Conservation (phyloP, 2,113 vertebrate species). For the Macaca nemestrina region DNA sequence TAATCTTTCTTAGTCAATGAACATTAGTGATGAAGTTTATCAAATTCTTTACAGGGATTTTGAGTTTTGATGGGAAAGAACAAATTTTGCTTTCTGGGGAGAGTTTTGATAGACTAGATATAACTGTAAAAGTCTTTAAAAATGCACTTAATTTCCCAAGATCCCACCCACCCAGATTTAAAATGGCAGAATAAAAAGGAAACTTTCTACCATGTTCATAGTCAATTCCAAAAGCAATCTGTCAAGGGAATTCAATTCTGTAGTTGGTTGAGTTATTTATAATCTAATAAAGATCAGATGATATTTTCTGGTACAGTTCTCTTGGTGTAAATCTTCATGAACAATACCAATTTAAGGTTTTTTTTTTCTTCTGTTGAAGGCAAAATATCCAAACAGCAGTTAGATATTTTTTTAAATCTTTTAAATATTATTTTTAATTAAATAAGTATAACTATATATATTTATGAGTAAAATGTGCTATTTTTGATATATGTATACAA, state of each 20-base stretch:
- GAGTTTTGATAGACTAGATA: background rate
- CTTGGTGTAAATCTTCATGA: background rate
- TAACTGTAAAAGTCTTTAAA: background rate
- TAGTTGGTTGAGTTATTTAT: background rate
- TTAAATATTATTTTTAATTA: background rate
- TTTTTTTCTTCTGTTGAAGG: background rate
- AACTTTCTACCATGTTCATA: background rate
- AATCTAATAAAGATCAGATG: background rate
- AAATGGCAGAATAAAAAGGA: background rate
- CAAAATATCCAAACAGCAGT: background rate
- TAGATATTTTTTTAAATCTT: background rate
- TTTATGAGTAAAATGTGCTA: background rate
- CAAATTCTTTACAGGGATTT: background rate
- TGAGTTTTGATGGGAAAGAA: background rate
- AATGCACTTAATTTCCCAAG: background rate
- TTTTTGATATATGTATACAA: background rate
- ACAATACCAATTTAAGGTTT: background rate
- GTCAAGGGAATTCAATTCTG: background rate
- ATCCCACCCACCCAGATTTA: background rate
- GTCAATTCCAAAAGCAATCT: slow-evolving; percentile 12
- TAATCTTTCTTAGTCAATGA: background rate
- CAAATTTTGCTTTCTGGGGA: background rate
- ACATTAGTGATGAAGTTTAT: background rate
- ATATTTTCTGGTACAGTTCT: background rate
- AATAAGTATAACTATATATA: background rate